Conservation (phyloP, 1,140 invertebrate genomes). For the Lepidostoma basale region DNA sequence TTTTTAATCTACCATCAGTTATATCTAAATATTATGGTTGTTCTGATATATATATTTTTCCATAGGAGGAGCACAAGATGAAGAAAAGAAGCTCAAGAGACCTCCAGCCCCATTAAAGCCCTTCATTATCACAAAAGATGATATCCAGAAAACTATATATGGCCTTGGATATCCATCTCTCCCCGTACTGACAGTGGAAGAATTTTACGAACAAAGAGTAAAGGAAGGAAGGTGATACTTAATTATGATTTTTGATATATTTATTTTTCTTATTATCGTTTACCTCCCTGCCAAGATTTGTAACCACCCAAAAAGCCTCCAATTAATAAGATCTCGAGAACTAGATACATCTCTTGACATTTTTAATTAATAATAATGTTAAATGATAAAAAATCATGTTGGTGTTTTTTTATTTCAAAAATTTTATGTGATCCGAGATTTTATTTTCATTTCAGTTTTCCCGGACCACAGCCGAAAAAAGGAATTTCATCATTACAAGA, state of each 20-base stretch:
- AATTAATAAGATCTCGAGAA: too few relatives aligned
- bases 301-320: too few relatives aligned
- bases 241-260: too few relatives aligned
- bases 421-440: too few relatives aligned
- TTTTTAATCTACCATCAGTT: too few relatives aligned
- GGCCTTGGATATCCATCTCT: conserved; percentile 94
- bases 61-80: conserved; percentile 22
- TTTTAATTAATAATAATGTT: too few relatives aligned
- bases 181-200: conserved; percentile 90
- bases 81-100: conserved; percentile 30
- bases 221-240: conserved; percentile 76
- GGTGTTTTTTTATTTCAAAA: too few relatives aligned
- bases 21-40: too few relatives aligned
- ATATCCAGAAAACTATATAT: conserved; percentile 89
- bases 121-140: conserved; percentile 91
- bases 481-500: conserved; percentile 49
- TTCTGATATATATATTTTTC: conserved; percentile 4
- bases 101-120: conserved; percentile 72
- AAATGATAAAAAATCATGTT: too few relatives aligned
- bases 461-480: conserved; percentile 48
- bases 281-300: too few relatives aligned
- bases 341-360: neutral
- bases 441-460: conserved; percentile 47
- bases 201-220: conserved; percentile 92
- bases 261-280: too few relatives aligned